Base-by-base conservation (phyloP, 1,140 invertebrate genomes). In the Drosophila aff. region DNA sequence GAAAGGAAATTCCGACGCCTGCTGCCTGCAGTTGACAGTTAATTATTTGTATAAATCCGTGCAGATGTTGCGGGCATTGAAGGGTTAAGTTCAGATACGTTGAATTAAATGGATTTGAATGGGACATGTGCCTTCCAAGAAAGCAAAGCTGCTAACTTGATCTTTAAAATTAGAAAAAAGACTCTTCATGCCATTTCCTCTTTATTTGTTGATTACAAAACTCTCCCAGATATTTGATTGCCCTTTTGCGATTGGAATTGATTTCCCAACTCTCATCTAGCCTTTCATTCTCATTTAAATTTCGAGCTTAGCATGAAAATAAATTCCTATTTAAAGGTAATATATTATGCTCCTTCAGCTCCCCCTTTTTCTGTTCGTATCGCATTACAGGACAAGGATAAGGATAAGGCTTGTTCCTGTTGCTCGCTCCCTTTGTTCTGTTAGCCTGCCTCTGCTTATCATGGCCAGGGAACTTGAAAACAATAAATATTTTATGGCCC, bases 401-500 rank as follows among this genome's bases (percentile, higher is more conserved):
- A 53, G 66, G 47, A 62, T 43, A 38, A 57, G 46, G 18, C 59
- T 52, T 52, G 50, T 52, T 69, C 82, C 82, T 82, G 82, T 76
- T 81, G 82, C 79, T 84, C 68, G 16, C 53, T 57, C 31, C 28
- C 52, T 55, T 47, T 52, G 49, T 57, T 60, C 53, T 57, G 31
- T 61, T 65, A 69, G 68, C 65, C 65, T 43, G 47, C 38, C 38
- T 7, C 65, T 63, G 76, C 81, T 84, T 84, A 84, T 84, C 81
- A 84, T 52, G 81, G 53, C 77, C 78, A 64, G 67, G 78, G 57
- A 85, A 81, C 78, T 86, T 83, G 74, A 83, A 82, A 87, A 86
- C 83, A 86, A 86, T 86, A 89, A 86, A 86, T 86, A 86, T 87
- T 89, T 86, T 86, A 86, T 83, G 77, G 76, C 50, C 60, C 65